These are phyloP conservation scores for Coracias cyanogaster DNA, from an alignment of 2,797 vertebrate genomes.

Conservation along the genomic window DNA sequence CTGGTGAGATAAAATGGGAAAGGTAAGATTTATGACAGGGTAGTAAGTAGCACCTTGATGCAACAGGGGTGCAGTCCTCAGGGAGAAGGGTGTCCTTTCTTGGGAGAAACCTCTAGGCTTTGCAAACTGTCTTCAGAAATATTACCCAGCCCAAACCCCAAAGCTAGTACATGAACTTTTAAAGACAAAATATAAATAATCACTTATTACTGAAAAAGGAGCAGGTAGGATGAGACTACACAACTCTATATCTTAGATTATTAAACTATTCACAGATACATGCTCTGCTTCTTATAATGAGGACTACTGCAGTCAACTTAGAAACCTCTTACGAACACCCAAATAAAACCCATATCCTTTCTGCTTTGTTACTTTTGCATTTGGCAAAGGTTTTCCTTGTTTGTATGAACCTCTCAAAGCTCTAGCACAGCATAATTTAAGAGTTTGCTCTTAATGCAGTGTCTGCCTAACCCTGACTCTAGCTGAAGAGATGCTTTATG, in stretches of 20 bases:
- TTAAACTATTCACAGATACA: neutral
- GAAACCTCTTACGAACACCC: neutral
- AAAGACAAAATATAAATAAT: neutral
- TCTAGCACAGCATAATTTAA: neutral
- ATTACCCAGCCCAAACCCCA: neutral
- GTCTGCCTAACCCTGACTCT: neutral
- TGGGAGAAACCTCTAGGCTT: neutral
- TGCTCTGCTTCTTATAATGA: neutral
- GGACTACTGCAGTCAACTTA: neutral
- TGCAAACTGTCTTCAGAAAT: neutral
- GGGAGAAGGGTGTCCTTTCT: neutral
- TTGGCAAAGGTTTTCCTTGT: neutral
- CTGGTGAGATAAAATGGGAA: neutral
- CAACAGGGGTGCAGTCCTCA: neutral
- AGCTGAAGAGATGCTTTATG: neutral
- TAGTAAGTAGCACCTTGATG: neutral
- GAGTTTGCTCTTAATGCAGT: neutral
- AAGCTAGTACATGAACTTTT: neutral
- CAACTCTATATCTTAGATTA: neutral
- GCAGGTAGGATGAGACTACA: neutral
- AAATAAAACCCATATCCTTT: neutral
- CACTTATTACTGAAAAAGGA: neutral
- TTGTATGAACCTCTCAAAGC: neutral
- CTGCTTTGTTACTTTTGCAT: neutral
- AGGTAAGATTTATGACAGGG: neutral